These are phyloP conservation scores for Temnothorax unifasciatus DNA, from an alignment of 2,888 invertebrate genomes.

Conservation along the genomic window DNA sequence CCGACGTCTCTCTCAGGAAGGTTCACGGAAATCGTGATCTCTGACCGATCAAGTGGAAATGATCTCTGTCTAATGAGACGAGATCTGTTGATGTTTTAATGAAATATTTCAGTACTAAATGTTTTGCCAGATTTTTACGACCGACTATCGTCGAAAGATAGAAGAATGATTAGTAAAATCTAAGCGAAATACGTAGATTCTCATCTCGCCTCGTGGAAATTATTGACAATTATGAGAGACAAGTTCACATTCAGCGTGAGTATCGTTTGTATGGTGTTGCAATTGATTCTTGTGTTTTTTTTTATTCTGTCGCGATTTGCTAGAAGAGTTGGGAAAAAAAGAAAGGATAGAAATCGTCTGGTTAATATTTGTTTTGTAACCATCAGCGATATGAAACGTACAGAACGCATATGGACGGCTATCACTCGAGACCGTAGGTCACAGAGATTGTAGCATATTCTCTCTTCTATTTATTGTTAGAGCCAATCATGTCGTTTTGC, in stretches of 20 bases:
- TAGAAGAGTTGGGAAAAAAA: background rate
- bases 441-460: slow-evolving; percentile 21
- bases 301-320: background rate
- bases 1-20: background rate
- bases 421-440: slow-evolving; percentile 3
- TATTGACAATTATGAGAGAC: slow-evolving; percentile 76
- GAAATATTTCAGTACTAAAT: background rate
- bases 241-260: slow-evolving; percentile 80
- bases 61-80: background rate
- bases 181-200: background rate
- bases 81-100: background rate
- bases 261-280: slow-evolving; percentile 37
- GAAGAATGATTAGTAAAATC: background rate
- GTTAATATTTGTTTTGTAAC: background rate
- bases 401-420: background rate
- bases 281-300: background rate
- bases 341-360: background rate
- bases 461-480: slow-evolving; percentile 33
- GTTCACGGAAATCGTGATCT: background rate
- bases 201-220: background rate
- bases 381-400: background rate
- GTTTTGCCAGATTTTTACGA: background rate
- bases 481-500: slow-evolving; percentile 16
- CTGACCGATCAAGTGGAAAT: background rate
- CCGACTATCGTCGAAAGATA: background rate